These are phyloP conservation scores for Protonibea diacanthus DNA, from an alignment of 2,797 vertebrate species.

Conservation along the genomic window DNA sequence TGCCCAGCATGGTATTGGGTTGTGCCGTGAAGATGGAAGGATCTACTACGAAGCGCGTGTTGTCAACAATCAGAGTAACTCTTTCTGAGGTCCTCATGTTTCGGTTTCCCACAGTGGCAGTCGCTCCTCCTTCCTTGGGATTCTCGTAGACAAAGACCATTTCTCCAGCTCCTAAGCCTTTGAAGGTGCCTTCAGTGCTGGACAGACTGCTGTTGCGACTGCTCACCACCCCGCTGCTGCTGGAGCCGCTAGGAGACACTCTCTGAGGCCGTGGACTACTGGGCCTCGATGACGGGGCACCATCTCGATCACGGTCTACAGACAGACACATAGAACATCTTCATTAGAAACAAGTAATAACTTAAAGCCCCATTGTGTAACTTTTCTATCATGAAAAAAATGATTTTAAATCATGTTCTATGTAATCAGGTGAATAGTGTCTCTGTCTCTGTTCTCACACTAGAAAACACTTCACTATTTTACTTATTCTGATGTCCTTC, in stretches of 20 bases:
- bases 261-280: constrained; percentile 96
- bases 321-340: constrained; percentile 18
- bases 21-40: constrained; percentile 98
- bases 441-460: too few species aligned
- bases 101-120: constrained; percentile 78
- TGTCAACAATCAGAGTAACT: constrained; percentile 97
- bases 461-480: too few species aligned
- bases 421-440: too few species aligned
- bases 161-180: constrained; percentile 88
- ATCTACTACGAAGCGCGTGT: constrained; percentile 98
- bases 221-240: constrained; percentile 91
- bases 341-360: background rate
- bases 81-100: constrained; percentile 92
- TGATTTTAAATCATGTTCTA: too few species aligned
- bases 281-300: constrained; percentile 91
- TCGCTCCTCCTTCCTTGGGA: constrained; percentile 88
- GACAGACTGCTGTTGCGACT: constrained; percentile 96
- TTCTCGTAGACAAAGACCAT: constrained; percentile 98
- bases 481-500: too few species aligned
- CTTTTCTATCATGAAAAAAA: background rate
- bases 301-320: constrained; percentile 92
- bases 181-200: constrained; percentile 94
- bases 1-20: constrained; percentile 99
- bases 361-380: background rate
- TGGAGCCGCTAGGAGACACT: constrained; percentile 93